These are phyloP conservation scores for Stichopus horrens DNA, from an alignment of 53 echinoderm and acorn worm species.

Conservation along the genomic window DNA sequence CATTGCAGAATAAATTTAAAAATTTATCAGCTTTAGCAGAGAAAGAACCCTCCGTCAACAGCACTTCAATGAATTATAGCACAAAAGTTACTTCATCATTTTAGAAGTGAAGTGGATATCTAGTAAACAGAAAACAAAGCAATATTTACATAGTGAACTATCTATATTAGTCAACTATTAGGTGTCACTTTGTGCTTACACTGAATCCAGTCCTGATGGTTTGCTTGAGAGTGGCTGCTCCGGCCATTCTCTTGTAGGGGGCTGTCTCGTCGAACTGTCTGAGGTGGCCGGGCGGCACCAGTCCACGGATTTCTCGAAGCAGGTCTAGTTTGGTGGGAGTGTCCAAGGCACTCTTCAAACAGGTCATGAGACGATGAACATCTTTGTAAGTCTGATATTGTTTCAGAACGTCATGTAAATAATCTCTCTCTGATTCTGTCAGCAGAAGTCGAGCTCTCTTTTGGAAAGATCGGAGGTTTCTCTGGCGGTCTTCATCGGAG, in stretches of 20 bases:
- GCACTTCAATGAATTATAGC: too few relatives aligned
- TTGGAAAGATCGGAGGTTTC: slow-evolving; percentile 81
- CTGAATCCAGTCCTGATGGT: slow-evolving; percentile 38
- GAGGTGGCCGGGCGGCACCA: slow-evolving; percentile 73
- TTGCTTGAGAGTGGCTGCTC: slow-evolving; percentile 1
- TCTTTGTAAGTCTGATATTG: slow-evolving; percentile 93
- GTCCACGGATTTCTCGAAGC: slow-evolving; percentile 77
- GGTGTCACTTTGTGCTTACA: slow-evolving; percentile 1
- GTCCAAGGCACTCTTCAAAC: slow-evolving; percentile 73
- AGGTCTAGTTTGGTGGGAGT: slow-evolving; percentile 90
- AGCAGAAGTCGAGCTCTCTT: slow-evolving; percentile 74
- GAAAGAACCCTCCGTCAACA: too few relatives aligned
- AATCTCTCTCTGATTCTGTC: slow-evolving; percentile 80
- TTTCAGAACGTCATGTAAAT: slow-evolving; percentile 85
- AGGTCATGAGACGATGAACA: slow-evolving; percentile 67
- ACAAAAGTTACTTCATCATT: too few relatives aligned
- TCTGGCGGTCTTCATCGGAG: slow-evolving; percentile 66
- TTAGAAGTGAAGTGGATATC: too few relatives aligned
- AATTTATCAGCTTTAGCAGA: too few relatives aligned
- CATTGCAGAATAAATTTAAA: too few relatives aligned
- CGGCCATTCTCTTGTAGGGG: slow-evolving; percentile 86
- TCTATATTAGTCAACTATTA: too few relatives aligned
- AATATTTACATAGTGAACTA: too few relatives aligned
- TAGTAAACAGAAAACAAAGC: too few relatives aligned
- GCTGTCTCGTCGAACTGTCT: slow-evolving; percentile 82